A percentile compares a stretch with the other conserved stretches of the same genome.
These are phyloP conservation scores for Hirtodrosophila alboralis DNA, from an alignment of 2,888 invertebrate species.

Conservation along the genomic window DNA sequence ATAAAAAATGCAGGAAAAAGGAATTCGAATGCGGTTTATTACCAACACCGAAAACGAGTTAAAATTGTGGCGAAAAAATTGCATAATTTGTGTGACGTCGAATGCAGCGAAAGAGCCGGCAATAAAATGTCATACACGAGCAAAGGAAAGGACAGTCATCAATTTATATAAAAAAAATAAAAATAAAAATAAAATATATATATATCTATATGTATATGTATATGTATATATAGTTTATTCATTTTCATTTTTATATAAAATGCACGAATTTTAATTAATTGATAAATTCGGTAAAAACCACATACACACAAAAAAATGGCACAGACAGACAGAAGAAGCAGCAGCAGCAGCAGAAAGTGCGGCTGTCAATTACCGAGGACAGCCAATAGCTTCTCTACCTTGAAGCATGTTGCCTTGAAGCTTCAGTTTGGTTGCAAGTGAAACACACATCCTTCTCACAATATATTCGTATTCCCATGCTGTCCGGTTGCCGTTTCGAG, in stretches of 20 bases:
- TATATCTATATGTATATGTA: constrained; percentile 34
- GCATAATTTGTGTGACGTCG: constrained; percentile 79
- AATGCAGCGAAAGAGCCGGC: constrained; percentile 48
- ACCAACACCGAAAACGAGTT: constrained; percentile 78
- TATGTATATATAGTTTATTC: constrained; percentile 37
- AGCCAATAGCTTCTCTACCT: constrained; percentile 57
- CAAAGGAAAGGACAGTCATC: constrained; percentile 34
- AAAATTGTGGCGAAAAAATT: constrained; percentile 78
- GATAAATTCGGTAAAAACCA: constrained; percentile 77
- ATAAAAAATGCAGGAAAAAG: constrained; percentile 3
- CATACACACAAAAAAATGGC: constrained; percentile 27
- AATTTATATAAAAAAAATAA: constrained; percentile 31
- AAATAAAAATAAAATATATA: too few relatives aligned
- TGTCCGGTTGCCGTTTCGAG: constrained; percentile 42
- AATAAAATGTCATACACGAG: constrained; percentile 77
- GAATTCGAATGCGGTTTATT: constrained; percentile 73
- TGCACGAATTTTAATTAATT: constrained; percentile 81
- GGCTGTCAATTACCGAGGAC: constrained; percentile 76
- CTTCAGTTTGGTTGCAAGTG: constrained; percentile 2
- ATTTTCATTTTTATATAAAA: constrained; percentile 70
- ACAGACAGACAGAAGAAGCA: too few relatives aligned
- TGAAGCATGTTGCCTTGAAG: constrained; percentile 5
- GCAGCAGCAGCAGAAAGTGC: constrained; percentile 53
- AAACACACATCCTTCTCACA: neutral
- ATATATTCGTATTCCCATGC: constrained; percentile 35